These are phyloP conservation scores for Thunnus maccoyii DNA, from an alignment of 2,113 vertebrate genomes.

Conservation along the genomic window DNA sequence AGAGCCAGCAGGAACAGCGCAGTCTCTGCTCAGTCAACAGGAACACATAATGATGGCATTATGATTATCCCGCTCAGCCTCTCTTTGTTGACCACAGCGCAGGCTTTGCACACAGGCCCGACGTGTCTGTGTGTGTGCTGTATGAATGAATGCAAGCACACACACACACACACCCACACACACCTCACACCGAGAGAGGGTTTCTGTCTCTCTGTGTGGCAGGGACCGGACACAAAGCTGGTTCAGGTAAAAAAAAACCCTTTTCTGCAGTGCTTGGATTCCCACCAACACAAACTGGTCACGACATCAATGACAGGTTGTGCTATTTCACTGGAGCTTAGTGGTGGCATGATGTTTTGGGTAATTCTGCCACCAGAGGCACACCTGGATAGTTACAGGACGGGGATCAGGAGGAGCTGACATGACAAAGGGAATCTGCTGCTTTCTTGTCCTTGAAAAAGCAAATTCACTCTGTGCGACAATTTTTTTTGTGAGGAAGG, in stretches of 20 bases:
- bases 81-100: not conserved
- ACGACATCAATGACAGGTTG: not conserved
- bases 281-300: constrained; percentile 3
- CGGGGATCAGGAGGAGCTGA: not conserved
- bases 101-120: not conserved
- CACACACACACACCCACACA: not conserved
- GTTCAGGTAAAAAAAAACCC: not conserved
- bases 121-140: too few relatives aligned
- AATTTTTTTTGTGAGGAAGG: not conserved
- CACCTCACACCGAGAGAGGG: not conserved
- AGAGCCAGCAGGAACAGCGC: constrained; percentile 4
- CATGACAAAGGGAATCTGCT: not conserved
- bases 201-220: not conserved
- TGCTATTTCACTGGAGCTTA: not conserved
- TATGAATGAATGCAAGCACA: not conserved
- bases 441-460: not conserved
- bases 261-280: not conserved
- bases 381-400: constrained; percentile 7
- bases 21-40: constrained; percentile 4
- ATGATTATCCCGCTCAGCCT: constrained; percentile 29
- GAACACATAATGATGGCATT: constrained; percentile 20
- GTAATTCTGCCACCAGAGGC: not conserved
- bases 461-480: not conserved
- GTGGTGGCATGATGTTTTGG: not conserved
- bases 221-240: not conserved